phyloP scores from a whole-genome alignment of 2,113 vertebrate species.

The Megaptera novaeangliae region DNA sequence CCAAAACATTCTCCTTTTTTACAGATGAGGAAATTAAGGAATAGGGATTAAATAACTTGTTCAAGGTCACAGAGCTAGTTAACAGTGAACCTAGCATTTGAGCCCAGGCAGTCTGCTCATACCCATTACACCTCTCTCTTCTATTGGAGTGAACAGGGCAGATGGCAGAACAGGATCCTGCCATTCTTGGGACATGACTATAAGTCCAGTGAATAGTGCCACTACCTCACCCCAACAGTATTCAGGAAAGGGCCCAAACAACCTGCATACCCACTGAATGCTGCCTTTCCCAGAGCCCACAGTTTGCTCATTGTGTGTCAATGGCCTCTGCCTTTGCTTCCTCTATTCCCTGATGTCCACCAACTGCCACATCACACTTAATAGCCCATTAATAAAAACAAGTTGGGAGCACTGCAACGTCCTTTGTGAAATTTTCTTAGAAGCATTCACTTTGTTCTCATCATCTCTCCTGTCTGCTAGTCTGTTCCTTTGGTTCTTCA shows the following conservation, averaged over 20 bases:
- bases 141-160: not conserved
- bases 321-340: not conserved
- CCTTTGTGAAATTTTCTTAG: not conserved
- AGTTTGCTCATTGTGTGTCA: not conserved
- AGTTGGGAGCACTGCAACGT: no score
- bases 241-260: not conserved
- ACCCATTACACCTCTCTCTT: not conserved
- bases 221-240: not conserved
- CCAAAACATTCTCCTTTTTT: not conserved
- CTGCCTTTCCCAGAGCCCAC: not conserved
- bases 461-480: not conserved
- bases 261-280: not conserved
- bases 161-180: not conserved
- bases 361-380: not conserved
- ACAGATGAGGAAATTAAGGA: slow-evolving; percentile 15
- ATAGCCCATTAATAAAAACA: not conserved
- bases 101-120: not conserved
- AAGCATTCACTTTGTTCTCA: not conserved
- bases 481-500: not conserved
- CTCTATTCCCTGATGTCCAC: not conserved
- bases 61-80: not conserved
- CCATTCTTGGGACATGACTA: not conserved
- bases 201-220: not conserved
- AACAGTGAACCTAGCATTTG: not conserved
- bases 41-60: not conserved